These are phyloP conservation scores for Keiferia lycopersicella DNA, from an alignment of 2,888 invertebrate genomes.

Conservation along the genomic window DNA sequence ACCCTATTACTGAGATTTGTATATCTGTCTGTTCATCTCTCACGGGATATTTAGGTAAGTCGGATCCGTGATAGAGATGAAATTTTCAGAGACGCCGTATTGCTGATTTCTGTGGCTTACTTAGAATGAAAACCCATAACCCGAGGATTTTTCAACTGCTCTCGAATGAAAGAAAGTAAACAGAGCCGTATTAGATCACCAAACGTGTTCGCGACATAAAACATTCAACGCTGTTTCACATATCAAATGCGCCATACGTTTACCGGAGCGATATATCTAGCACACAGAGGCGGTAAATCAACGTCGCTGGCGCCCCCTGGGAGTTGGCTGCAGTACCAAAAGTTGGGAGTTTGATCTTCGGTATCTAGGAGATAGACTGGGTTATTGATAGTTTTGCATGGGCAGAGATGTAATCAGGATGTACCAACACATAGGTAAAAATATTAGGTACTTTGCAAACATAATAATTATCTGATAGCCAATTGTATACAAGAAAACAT, in stretches of 20 bases:
- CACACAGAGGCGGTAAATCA: slow-evolving; percentile 24
- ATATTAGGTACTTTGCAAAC: background rate
- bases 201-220: slow-evolving; percentile 21
- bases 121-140: too few species aligned
- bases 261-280: slow-evolving; percentile 22
- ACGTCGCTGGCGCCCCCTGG: slow-evolving; percentile 24
- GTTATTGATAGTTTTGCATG: slow-evolving; percentile 23
- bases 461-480: too few species aligned
- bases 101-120: background rate
- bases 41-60: too few species aligned
- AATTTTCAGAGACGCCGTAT: too few species aligned
- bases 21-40: too few species aligned
- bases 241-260: slow-evolving; percentile 24
- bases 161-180: too few species aligned
- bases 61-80: too few species aligned
- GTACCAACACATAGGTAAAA: too few species aligned
- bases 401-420: slow-evolving; percentile 2
- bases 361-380: slow-evolving; percentile 7
- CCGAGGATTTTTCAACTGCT: too few species aligned
- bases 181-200: background rate
- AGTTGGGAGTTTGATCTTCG: background rate
- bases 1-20: too few species aligned
- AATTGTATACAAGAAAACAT: too few species aligned
- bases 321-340: slow-evolving; percentile 16
- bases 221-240: slow-evolving; percentile 25